Evolutionary conservation across 2,888 invertebrate species (phyloP), one percentile per base, ranked within the genome.

Genomic region (Nephrocerus scutellatus): DNA sequence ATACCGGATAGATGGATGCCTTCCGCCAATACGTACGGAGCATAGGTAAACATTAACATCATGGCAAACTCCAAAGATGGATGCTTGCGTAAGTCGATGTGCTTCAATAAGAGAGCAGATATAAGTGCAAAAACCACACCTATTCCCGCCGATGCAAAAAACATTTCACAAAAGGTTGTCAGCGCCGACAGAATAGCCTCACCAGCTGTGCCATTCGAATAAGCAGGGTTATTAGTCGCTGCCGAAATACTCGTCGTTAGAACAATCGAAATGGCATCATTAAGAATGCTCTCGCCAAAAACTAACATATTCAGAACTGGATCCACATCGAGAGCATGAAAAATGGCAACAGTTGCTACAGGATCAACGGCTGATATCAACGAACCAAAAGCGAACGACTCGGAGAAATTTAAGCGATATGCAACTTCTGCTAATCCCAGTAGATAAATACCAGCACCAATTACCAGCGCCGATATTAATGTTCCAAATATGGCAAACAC

Each of bases 301-400:
- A 98, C 97, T 70, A 98, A 82, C 97, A 99, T 99, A 72, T 98
- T 97, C 1, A 98, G 74, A 5, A 98, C 85, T 1, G 95, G 95
- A 66, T 98, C 97, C 0, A 96, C 90, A 67, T 98, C 89, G 18
- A 97, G 71, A 2, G 96, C 96, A 70, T 97, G 93, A 62, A 98
- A 98, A 52, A 98, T 98, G 8, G 98, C 97, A 19, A 98, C 84
- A 0, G 98, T 99, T 5, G 97, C 97, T 1, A 98, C 97, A 0
- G 98, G 98, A 72, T 98, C 98, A 5, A 98, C 97, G 18, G 98
- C 98, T 3, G 96, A 97, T 64, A 98, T 96, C 2, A 65, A 53
- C 13, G 96, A 93, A 6, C 97, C 97, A 72, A 98, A 98, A 2
- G 97, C 97, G 74, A 97, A 97, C 39, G 96, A 95, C 70, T 98